Evolutionary conservation across 2,888 invertebrate genomes (phyloP).

Genomic region (Coenonympha glycerion): DNA sequence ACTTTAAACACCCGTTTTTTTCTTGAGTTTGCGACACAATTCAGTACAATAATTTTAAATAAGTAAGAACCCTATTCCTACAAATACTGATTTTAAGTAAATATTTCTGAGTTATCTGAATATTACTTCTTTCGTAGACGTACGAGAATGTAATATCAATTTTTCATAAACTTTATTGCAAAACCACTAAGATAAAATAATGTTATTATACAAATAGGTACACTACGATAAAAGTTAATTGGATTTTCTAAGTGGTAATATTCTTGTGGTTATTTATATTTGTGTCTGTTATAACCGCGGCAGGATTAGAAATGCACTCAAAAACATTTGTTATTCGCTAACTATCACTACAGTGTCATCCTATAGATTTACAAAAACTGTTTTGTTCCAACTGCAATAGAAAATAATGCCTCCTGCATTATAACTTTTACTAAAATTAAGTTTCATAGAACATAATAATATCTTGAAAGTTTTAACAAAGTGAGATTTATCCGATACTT

Average conservation of each 20-base stretch:
- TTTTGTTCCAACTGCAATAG: background rate
- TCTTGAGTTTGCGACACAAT: too few species aligned
- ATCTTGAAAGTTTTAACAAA: background rate
- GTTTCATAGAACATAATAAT: too few species aligned
- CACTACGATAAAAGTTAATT: slow-evolving; percentile 4
- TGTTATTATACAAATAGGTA: slow-evolving; percentile 1
- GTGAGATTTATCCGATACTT: background rate
- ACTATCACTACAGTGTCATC: background rate
- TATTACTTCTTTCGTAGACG: background rate
- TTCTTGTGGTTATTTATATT: background rate
- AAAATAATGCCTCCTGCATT: background rate
- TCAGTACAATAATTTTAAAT: too few species aligned
- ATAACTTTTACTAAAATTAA: background rate
- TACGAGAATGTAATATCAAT: background rate
- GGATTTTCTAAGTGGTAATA: background rate
- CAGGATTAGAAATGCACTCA: background rate
- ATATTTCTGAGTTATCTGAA: background rate
- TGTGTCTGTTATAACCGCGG: background rate
- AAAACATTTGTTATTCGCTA: slow-evolving; percentile 6
- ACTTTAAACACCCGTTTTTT: too few species aligned
- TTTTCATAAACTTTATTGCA: background rate
- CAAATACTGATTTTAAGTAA: background rate
- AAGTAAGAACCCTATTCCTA: background rate
- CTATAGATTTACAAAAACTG: background rate
- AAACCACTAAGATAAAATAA: slow-evolving; percentile 2